These are phyloP conservation scores for Drosophila sturtevanti DNA, from an alignment of 1,140 invertebrate genomes.

Conservation along the genomic window DNA sequence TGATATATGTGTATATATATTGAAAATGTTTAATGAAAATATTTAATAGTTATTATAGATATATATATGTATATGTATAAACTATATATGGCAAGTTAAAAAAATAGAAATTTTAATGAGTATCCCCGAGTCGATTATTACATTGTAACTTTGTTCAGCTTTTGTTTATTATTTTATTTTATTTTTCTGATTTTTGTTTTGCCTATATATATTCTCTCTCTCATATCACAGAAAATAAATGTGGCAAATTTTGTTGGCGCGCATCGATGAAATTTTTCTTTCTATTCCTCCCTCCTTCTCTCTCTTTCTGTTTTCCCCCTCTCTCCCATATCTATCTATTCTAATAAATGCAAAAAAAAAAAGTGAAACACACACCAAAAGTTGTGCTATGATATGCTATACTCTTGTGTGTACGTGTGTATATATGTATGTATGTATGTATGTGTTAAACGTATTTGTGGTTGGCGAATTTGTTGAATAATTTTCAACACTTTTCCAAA, in stretches of 20 bases:
- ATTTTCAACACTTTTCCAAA: slow-evolving; percentile 30
- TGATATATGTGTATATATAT: too few species aligned
- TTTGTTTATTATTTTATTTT: neutral
- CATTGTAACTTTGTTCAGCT: too few species aligned
- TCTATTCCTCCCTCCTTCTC: neutral
- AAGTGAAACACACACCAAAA: slow-evolving; percentile 11
- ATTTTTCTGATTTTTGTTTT: neutral
- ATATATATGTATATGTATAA: too few species aligned
- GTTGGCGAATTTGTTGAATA: slow-evolving; percentile 45
- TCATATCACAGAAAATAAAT: slow-evolving; percentile 15
- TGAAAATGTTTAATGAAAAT: too few species aligned
- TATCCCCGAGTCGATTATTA: neutral
- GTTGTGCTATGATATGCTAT: slow-evolving; percentile 31
- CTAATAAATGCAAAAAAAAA: neutral
- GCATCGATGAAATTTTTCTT: slow-evolving; percentile 36
- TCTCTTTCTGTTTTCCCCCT: too few species aligned
- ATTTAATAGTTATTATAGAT: too few species aligned
- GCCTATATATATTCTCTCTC: neutral
- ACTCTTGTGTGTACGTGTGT: slow-evolving; percentile 33
- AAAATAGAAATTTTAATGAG: neutral
- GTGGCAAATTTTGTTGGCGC: slow-evolving; percentile 34
- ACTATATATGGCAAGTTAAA: too few species aligned
- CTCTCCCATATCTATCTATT: neutral
- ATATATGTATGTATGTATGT: slow-evolving; percentile 40
- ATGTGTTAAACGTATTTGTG: slow-evolving; percentile 26